Percentiles rank a stretch among this genome's conserved stretches.
These are phyloP conservation scores for Musca domestica DNA, from an alignment of 1,140 invertebrate species.

Conservation along the genomic window DNA sequence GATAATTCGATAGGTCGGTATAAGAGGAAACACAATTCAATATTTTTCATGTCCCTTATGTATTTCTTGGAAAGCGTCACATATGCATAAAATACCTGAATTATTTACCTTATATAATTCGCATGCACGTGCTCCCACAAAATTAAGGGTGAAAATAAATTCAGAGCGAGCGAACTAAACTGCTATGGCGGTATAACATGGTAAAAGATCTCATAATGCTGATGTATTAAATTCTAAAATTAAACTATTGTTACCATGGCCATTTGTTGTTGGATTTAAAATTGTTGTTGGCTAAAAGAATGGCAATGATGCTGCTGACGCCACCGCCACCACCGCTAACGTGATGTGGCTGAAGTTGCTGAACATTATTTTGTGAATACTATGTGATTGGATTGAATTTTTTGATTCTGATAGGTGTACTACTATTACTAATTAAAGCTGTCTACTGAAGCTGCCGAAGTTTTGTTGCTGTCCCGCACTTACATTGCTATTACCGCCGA, in stretches of 20 bases:
- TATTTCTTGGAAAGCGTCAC: too few relatives aligned
- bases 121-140: background rate
- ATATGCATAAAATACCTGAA: background rate
- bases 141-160: too few relatives aligned
- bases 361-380: background rate
- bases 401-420: too few relatives aligned
- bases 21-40: too few relatives aligned
- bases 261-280: background rate
- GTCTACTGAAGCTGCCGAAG: conserved; percentile 2
- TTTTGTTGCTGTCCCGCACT: conserved; percentile 47
- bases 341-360: conserved; percentile 11
- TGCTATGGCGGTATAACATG: background rate
- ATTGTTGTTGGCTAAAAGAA: conserved; percentile 7
- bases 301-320: background rate
- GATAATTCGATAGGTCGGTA: too few relatives aligned
- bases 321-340: conserved; percentile 20
- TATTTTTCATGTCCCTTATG: too few relatives aligned
- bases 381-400: too few relatives aligned
- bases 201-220: conserved; percentile 35
- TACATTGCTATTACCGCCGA: conserved; percentile 43
- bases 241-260: conserved; percentile 31
- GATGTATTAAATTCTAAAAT: conserved; percentile 50
- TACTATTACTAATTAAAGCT: too few relatives aligned
- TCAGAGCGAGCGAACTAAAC: background rate
- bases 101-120: background rate